These are phyloP conservation scores for Corythaixoides concolor DNA, from an alignment of 2,113 vertebrate species.

Conservation along the genomic window DNA sequence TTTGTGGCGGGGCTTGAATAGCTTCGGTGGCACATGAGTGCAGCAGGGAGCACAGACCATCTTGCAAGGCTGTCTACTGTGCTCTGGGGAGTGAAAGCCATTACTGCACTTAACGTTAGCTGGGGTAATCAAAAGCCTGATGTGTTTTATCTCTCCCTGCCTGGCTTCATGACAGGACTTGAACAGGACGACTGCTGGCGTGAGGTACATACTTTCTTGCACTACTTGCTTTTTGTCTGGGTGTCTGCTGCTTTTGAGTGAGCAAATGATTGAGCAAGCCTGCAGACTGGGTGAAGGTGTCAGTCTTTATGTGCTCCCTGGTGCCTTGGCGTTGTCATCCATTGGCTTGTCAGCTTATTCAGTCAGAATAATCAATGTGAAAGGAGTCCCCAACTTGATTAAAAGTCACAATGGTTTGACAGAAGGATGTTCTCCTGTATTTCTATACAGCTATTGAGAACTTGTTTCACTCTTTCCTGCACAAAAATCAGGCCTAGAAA, in stretches of 20 bases:
- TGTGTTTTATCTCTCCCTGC: neutral
- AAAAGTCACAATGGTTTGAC: neutral
- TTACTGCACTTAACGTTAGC: neutral
- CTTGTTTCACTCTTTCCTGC: neutral
- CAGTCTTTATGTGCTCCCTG: neutral
- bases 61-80: neutral
- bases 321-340: neutral
- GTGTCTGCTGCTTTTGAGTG: neutral
- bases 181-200: neutral
- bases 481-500: neutral
- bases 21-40: neutral
- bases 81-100: neutral
- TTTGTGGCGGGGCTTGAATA: neutral
- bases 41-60: neutral
- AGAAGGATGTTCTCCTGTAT: neutral
- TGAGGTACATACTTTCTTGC: neutral
- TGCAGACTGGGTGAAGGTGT: neutral
- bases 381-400: neutral
- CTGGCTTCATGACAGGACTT: neutral
- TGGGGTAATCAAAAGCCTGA: neutral
- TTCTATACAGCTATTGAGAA: neutral
- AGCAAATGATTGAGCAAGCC: neutral
- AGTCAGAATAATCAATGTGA: neutral
- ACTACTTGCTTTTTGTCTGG: neutral
- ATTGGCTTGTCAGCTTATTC: neutral